phyloP scores from a whole-genome alignment of 2,888 invertebrate species.

The Cataglyphis altisquamis region DNA sequence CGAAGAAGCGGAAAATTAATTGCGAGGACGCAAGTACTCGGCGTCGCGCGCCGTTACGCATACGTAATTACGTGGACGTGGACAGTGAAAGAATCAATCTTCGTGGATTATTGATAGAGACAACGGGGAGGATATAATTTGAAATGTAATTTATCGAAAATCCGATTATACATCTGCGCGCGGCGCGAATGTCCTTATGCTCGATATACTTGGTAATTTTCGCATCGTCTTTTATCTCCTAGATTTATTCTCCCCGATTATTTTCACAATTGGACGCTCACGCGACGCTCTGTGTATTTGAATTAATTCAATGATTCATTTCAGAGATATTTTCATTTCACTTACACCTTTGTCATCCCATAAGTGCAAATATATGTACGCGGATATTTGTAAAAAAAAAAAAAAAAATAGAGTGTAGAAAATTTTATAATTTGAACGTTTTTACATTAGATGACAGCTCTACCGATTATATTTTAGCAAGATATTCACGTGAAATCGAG shows the following conservation, averaged over 20 bases:
- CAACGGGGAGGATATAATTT: constrained; percentile 56
- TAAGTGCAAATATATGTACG: background rate
- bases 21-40: constrained; percentile 70
- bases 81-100: constrained; percentile 59
- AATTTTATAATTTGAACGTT: background rate
- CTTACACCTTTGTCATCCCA: background rate
- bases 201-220: constrained; percentile 43
- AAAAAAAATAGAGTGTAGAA: background rate
- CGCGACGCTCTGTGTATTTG: constrained; percentile 32
- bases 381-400: background rate
- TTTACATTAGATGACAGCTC: background rate
- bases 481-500: constrained; percentile 25
- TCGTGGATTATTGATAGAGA: constrained; percentile 60
- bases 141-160: constrained; percentile 52
- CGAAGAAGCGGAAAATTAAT: constrained; percentile 81
- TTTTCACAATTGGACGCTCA: constrained; percentile 2
- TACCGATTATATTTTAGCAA: background rate
- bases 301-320: constrained; percentile 49
- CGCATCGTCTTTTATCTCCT: constrained; percentile 36
- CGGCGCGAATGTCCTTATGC: constrained; percentile 11
- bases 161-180: constrained; percentile 37
- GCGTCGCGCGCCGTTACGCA: constrained; percentile 55
- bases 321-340: constrained; percentile 7
- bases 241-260: constrained; percentile 40
- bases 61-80: constrained; percentile 55